A percentile compares a stretch with the other conserved stretches of the same genome.
Conservation (phyloP, 2,888 invertebrate genomes). For the Aphodius granarius region DNA sequence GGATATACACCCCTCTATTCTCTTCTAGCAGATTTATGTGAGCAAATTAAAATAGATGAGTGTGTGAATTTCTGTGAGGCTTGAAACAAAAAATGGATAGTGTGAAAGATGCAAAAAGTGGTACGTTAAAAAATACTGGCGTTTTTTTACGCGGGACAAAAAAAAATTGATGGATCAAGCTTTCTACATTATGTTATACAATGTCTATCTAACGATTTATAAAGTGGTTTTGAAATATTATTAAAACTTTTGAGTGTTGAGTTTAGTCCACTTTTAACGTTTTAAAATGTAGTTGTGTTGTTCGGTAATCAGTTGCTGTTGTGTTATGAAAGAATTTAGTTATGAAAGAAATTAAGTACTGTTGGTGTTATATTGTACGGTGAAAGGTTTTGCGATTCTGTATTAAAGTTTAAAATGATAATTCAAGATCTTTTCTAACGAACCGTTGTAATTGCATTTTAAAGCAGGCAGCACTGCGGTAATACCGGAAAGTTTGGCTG, state of each 20-base stretch:
- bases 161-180: too few relatives aligned
- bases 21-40: constrained; percentile 41
- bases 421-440: neutral
- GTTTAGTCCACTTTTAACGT: too few relatives aligned
- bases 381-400: neutral
- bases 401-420: neutral
- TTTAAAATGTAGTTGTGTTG: neutral
- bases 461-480: neutral
- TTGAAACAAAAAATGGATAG: neutral
- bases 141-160: too few relatives aligned
- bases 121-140: too few relatives aligned
- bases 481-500: neutral
- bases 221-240: too few relatives aligned
- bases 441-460: neutral
- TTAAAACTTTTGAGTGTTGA: too few relatives aligned
- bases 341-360: neutral
- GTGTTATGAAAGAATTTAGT: constrained; percentile 4
- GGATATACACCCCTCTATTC: constrained; percentile 40
- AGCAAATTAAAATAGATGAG: constrained; percentile 30
- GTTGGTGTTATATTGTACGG: neutral
- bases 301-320: neutral
- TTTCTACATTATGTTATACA: too few relatives aligned
- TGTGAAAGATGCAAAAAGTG: too few relatives aligned
- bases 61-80: constrained; percentile 2
- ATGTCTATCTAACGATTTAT: too few relatives aligned